These are phyloP conservation scores for Eublepharis macularius DNA, from an alignment of 2,113 vertebrate species.

Conservation along the genomic window DNA sequence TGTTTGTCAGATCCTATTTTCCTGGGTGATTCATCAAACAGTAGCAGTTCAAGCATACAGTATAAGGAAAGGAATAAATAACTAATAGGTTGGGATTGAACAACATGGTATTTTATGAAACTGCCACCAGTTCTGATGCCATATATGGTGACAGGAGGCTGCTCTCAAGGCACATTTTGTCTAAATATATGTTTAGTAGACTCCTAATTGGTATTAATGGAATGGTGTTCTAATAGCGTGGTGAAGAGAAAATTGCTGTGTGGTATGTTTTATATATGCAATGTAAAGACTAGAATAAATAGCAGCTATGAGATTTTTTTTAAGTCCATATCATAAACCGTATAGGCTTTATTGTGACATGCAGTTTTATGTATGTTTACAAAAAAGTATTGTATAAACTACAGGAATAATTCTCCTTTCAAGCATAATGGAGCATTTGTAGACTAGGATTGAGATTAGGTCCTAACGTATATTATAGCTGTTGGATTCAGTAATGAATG, in stretches of 20 bases:
- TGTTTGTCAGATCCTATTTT: conserved; percentile 74
- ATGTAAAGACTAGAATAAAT: not conserved
- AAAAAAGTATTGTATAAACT: not conserved
- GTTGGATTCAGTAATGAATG: too few species aligned
- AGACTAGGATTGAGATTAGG: not conserved
- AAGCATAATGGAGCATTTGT: not conserved
- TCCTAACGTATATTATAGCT: too few species aligned
- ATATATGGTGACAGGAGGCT: conserved; percentile 24
- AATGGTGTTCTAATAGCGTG: not conserved
- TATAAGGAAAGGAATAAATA: conserved; percentile 70
- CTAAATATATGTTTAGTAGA: conserved; percentile 27
- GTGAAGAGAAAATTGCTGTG: not conserved
- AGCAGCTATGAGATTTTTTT: not conserved
- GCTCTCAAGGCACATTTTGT: conserved; percentile 28
- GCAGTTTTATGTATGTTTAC: not conserved
- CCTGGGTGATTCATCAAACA: conserved; percentile 69
- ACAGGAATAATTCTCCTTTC: not conserved
- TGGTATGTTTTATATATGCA: not conserved
- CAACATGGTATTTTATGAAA: conserved; percentile 54
- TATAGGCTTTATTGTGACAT: not conserved
- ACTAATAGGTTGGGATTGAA: conserved; percentile 50
- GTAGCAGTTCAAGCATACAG: conserved; percentile 64
- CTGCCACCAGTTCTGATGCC: conserved; percentile 21
- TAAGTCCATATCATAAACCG: not conserved
- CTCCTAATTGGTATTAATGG: not conserved